These are phyloP conservation scores for Agonopterix subpropinquella DNA, from an alignment of 2,888 invertebrate genomes.

Conservation along the genomic window DNA sequence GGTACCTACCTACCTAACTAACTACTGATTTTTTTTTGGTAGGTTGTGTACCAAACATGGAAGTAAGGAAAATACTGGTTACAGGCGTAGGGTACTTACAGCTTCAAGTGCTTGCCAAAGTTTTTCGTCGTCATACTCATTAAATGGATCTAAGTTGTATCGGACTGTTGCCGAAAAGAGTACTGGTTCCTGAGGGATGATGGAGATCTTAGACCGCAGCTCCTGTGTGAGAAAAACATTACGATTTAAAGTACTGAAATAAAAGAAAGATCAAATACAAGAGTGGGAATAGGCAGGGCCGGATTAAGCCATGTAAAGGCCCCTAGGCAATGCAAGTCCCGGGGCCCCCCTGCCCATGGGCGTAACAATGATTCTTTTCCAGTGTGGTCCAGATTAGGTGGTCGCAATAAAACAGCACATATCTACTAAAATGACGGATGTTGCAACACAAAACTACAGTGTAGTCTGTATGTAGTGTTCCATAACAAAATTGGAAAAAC, in stretches of 20 bases:
- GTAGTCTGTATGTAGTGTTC: no score
- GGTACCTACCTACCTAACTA: background rate
- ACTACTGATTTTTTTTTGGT: background rate
- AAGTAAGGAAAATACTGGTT: background rate
- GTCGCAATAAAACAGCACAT: no score
- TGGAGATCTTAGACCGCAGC: constrained; percentile 79
- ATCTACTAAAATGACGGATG: no score
- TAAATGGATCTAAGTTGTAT: constrained; percentile 85
- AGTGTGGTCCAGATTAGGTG: no score
- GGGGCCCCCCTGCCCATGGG: no score
- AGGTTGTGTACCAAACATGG: background rate
- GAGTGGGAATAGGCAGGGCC: no score
- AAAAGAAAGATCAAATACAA: background rate
- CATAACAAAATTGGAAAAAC: no score
- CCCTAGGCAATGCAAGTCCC: no score
- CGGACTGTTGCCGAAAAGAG: constrained; percentile 83
- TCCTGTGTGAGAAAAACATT: constrained; percentile 48
- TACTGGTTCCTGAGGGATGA: constrained; percentile 87
- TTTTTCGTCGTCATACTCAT: constrained; percentile 79
- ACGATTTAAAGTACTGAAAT: constrained; percentile 1
- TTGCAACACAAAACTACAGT: no score
- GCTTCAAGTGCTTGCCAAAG: constrained; percentile 84
- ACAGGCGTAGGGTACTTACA: constrained; percentile 53
- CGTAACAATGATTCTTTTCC: no score
- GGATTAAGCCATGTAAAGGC: no score